Conservation (phyloP, 2,888 invertebrate genomes). For the Erebia epiphron region DNA sequence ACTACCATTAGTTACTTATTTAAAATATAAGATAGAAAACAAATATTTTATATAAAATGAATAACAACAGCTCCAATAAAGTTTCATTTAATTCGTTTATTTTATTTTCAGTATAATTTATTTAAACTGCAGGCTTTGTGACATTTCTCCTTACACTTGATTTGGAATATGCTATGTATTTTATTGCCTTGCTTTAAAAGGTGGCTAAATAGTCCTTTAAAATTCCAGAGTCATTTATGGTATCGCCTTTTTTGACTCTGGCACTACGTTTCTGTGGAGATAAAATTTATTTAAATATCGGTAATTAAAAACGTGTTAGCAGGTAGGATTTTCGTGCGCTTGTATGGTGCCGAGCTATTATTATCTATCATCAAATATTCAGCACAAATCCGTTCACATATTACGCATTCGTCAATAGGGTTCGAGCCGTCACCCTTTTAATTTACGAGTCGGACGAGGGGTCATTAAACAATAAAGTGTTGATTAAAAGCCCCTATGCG, state of each 20-base stretch:
- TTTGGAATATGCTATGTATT: slow-evolving; percentile 18
- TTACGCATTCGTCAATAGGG: slow-evolving; percentile 79
- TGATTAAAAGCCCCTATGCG: slow-evolving; percentile 83
- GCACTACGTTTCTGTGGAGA: neutral
- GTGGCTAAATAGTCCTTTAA: slow-evolving; percentile 17
- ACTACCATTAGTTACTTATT: neutral
- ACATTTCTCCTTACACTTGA: slow-evolving; percentile 14
- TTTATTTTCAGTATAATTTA: slow-evolving; percentile 13
- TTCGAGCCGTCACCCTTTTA: slow-evolving; percentile 82
- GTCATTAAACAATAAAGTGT: slow-evolving; percentile 84
- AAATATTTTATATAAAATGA: neutral
- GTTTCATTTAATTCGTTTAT: neutral
- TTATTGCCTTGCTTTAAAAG: slow-evolving; percentile 9
- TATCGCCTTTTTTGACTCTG: neutral
- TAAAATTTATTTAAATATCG: neutral
- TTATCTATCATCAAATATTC: slow-evolving; percentile 74
- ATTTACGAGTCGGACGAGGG: slow-evolving; percentile 79
- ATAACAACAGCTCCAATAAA: neutral
- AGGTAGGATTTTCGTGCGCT: neutral
- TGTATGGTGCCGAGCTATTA: slow-evolving; percentile 38
- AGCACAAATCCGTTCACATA: slow-evolving; percentile 72
- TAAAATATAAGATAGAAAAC: neutral
- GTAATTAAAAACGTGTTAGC: neutral
- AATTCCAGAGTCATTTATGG: slow-evolving; percentile 15
- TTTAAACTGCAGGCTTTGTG: slow-evolving; percentile 2